These are phyloP conservation scores for Sylvicapra grimmia DNA, from an alignment of 2,113 vertebrate genomes.

Conservation along the genomic window DNA sequence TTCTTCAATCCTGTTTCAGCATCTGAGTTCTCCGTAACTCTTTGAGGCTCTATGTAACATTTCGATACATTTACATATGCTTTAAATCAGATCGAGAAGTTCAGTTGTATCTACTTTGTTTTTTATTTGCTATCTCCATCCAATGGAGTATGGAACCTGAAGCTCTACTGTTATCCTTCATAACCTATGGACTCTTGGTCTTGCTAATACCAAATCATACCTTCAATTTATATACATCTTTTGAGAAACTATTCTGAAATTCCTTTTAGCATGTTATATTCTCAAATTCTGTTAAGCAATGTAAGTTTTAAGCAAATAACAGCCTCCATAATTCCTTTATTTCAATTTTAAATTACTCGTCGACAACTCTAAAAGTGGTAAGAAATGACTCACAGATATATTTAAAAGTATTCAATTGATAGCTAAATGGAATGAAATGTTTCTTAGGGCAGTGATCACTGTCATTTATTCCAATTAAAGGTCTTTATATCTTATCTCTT, in stretches of 20 bases:
- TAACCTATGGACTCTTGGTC: neutral
- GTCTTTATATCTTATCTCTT: neutral
- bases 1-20: neutral
- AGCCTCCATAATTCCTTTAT: neutral
- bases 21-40: neutral
- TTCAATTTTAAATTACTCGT: neutral
- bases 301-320: neutral
- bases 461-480: neutral
- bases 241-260: neutral
- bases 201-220: neutral
- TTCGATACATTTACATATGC: neutral
- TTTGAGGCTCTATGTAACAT: neutral
- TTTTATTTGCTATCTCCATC: neutral
- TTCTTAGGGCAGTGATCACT: neutral
- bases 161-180: neutral
- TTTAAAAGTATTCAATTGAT: neutral
- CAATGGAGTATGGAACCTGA: neutral
- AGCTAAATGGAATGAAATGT: neutral
- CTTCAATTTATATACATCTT: neutral
- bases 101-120: neutral
- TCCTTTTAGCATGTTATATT: conserved; percentile 14
- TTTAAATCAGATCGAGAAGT: neutral
- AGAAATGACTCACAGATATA: neutral
- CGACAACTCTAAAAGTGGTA: neutral
- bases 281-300: conserved; percentile 3